Evolutionary conservation across 2,888 invertebrate species (phyloP), one percentile per base, ranked within the genome.

Genomic region (Dione vanillae): DNA sequence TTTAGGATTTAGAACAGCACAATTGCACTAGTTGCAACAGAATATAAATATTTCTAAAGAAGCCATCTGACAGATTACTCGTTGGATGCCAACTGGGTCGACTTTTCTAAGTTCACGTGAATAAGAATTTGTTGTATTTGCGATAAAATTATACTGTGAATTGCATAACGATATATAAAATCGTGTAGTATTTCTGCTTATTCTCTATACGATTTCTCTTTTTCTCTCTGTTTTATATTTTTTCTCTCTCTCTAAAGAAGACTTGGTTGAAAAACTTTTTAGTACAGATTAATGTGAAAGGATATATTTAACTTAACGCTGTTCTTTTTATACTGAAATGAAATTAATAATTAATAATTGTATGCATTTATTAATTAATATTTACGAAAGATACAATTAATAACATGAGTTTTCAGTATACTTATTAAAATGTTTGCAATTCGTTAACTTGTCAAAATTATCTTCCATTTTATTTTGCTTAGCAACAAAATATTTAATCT

Each of bases 41-140:
- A 68, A 62, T 68, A 52, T 61, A 68, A 62, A 68, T 59, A 52
- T 43, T 68, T 61, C n/a, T 43, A 69, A 64, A 64, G 45, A 56
- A 69, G 45, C 20, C 40, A 19, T 56, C 16, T 65, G 54, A 64
- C 64, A 69, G 69, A 64, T 64, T 45, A 20, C 61, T 45, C 19
- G 19, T n/a, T 65, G 37, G 20, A 58, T 51, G 70, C 70, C 70
- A 70, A 70, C 59, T 70, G 37, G 70, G 70, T 70, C 61, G 59
- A 61, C 45, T 70, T 70, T 61, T 65, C 68, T 68, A 68, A 62
- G 40, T 35, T 45, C 37, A 11, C 45, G 59, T 41, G 12, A 20
- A 41, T 11, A 47, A n/a, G 16, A 43, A 69, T 65, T 49, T 69
- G 47, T 69, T 65, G 49, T 65, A 69, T 69, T 52, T 41, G 49